phyloP scores from a whole-genome alignment of 2,888 invertebrate genomes.

The Drosophila meridionalis region DNA sequence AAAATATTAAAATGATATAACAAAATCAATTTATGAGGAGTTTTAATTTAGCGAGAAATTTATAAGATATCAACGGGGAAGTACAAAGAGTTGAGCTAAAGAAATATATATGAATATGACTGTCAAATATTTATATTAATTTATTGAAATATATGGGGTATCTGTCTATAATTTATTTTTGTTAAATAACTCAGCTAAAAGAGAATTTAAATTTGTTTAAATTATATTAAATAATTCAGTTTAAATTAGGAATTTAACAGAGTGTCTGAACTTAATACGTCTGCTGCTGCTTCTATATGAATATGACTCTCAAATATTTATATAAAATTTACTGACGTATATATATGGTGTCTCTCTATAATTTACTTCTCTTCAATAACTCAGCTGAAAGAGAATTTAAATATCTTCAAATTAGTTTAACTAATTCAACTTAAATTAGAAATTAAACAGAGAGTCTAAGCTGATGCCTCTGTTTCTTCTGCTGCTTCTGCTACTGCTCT shows the following conservation, averaged over 20 bases:
- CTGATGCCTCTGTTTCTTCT: background rate
- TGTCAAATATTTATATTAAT: background rate
- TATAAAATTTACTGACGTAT: no score
- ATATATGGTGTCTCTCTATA: no score
- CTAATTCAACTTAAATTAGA: slow-evolving; percentile 23
- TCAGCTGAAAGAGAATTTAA: background rate
- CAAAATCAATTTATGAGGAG: background rate
- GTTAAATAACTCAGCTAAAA: no score
- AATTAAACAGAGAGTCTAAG: slow-evolving; percentile 28
- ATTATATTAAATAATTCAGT: no score
- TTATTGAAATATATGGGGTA: background rate
- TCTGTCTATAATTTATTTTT: background rate
- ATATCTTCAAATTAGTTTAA: background rate
- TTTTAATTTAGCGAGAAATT: background rate
- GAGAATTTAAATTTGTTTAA: background rate
- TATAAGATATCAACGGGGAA: background rate
- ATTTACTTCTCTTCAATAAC: no score
- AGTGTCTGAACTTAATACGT: no score
- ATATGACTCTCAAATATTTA: no score
- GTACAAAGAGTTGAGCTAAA: background rate
- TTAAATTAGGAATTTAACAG: no score
- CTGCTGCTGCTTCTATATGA: no score
- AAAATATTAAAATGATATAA: background rate
- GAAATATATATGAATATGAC: background rate
- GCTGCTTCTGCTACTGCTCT: background rate